Percentiles rank a stretch among this genome's conserved stretches.
Conservation (phyloP, 2,113 vertebrate species). For the Phocoena sinus region DNA sequence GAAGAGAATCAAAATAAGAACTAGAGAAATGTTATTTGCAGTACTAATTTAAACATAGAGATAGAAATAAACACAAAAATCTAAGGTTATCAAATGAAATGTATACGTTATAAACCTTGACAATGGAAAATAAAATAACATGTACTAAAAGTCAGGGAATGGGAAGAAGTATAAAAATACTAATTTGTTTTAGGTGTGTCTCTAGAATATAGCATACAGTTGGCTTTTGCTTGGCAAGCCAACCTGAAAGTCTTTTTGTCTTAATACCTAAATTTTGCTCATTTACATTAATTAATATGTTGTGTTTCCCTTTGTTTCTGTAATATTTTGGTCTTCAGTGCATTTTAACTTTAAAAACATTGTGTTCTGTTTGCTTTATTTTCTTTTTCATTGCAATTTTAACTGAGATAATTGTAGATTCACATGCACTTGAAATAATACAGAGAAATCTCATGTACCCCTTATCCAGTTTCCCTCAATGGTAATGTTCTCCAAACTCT, state of each 20-base stretch:
- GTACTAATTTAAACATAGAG: conserved; percentile 12
- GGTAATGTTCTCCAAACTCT: background rate
- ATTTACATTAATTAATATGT: background rate
- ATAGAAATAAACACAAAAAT: conserved; percentile 12
- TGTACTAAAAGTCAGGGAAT: background rate
- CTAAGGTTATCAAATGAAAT: background rate
- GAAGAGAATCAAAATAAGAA: conserved; percentile 35
- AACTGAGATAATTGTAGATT: background rate
- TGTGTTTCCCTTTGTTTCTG: background rate
- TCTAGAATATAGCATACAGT: background rate
- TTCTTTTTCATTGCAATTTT: background rate
- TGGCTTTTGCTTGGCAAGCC: background rate
- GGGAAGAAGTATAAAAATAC: background rate
- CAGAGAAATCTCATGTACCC: background rate
- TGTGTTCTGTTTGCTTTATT: background rate
- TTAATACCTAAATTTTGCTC: background rate
- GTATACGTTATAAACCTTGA: background rate
- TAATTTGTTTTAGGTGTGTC: background rate
- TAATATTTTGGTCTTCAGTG: background rate
- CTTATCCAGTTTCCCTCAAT: background rate
- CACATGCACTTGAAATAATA: background rate
- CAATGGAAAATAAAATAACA: conserved; percentile 8
- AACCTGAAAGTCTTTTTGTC: background rate
- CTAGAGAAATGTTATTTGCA: conserved; percentile 5
- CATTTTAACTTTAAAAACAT: background rate